A percentile compares a stretch with the other conserved stretches of the same genome.
Conservation (phyloP, 2,113 vertebrate species). For the Beaufortia kweichowensis region DNA sequence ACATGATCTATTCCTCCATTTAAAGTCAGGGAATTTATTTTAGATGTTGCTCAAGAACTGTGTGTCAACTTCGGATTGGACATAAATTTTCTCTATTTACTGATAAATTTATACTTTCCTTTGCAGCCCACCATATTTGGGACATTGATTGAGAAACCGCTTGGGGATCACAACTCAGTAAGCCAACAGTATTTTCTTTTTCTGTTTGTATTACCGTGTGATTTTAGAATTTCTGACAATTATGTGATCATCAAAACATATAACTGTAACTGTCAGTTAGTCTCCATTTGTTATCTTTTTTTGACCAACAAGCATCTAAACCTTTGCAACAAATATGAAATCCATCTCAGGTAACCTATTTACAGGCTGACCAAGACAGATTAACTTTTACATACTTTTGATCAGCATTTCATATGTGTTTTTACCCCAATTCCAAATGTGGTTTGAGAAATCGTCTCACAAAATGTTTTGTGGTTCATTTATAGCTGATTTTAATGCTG, state of each 20-base stretch:
- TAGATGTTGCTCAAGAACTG: background rate
- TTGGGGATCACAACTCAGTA: slow-evolving; percentile 66
- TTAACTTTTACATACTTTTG: no score
- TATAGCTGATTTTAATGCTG: background rate
- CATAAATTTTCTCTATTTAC: background rate
- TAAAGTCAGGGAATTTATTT: background rate
- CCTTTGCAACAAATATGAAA: background rate
- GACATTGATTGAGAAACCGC: slow-evolving; percentile 64
- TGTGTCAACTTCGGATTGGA: background rate
- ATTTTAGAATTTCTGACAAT: background rate
- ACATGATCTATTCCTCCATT: background rate
- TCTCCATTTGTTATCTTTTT: background rate
- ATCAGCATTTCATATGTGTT: no score
- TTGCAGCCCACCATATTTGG: slow-evolving; percentile 70
- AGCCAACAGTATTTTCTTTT: slow-evolving; percentile 20
- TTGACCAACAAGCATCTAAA: background rate
- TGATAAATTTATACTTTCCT: slow-evolving; percentile 41
- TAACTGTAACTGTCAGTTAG: background rate
- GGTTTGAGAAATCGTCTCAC: no score
- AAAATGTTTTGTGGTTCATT: no score
- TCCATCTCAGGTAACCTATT: no score
- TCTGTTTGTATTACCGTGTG: background rate
- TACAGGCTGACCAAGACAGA: no score
- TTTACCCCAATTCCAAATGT: no score
- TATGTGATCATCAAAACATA: background rate